Conservation (phyloP, 2,888 invertebrate species). For the Ennomos erosarius region DNA sequence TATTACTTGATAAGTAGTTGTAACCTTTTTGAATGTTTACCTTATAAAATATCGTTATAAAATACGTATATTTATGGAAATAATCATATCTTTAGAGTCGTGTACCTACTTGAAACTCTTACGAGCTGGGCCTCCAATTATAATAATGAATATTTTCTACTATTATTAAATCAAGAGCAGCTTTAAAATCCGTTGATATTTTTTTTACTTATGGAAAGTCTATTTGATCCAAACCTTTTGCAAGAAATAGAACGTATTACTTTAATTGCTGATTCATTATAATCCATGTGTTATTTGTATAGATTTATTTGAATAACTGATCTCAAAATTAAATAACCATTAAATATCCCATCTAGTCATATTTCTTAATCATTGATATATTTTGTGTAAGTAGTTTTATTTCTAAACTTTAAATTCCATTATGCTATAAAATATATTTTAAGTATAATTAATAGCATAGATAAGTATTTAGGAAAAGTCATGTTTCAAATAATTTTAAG, state of each 20-base stretch:
- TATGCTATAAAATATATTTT: constrained; percentile 14
- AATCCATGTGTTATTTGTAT: too few species aligned
- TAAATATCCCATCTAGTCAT: constrained; percentile 15
- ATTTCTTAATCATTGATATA: neutral
- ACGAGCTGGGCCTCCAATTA: neutral
- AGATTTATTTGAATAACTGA: neutral
- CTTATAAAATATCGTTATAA: constrained; percentile 23
- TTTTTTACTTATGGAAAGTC: too few species aligned
- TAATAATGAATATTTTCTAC: too few species aligned
- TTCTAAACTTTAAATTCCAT: constrained; percentile 19
- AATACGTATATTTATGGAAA: constrained; percentile 16
- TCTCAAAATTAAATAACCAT: neutral
- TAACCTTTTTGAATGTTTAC: constrained; percentile 43
- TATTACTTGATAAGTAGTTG: constrained; percentile 41
- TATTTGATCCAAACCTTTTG: too few species aligned
- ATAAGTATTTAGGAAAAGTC: constrained; percentile 1
- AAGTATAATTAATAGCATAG: neutral
- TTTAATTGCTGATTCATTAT: too few species aligned
- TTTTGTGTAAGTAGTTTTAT: constrained; percentile 14
- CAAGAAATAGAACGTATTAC: too few species aligned
- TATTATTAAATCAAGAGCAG: too few species aligned
- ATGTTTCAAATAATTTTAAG: constrained; percentile 11
- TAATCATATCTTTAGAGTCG: constrained; percentile 29
- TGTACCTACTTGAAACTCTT: neutral
- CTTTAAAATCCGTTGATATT: too few species aligned